Evolutionary conservation across 2,888 invertebrate species (phyloP), one percentile per base, ranked within the genome.

Genomic region (Drosophila hawaiiensis): DNA sequence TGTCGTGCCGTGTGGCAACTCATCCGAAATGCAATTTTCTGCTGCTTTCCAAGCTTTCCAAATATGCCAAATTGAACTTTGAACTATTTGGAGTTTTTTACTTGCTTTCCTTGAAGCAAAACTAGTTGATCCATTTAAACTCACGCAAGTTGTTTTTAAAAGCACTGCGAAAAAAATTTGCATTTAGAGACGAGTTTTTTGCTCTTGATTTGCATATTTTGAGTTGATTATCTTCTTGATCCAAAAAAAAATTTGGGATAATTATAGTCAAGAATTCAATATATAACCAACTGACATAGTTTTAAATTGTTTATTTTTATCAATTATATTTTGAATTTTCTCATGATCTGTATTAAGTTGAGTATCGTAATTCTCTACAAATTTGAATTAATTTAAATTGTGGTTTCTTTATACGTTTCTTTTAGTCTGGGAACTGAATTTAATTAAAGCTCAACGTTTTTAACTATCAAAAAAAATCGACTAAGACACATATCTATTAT

Each of bases 11-110:
- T 25, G 37, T 41, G 14, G 22, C 64, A 58, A 31, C 41, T 35
- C 72, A 67, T 47, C 47, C 37, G 28, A 64, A 67, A 47, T 71
- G 65, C 70, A 80, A 49, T 14, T 67, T 64, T 47, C 56, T 56
- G 61, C 56, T 60, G 70, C 76, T 80, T 76, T 80, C 76, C 70
- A 77, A 61, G 74, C 80, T 80, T 80, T 80, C 80, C 80, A 72
- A 74, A 77, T 71, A 74, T 49, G 67, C 39, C 70, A 55, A 66
- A n/a, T 53, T 79, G 72, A 79, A 79, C 78, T 79, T 72, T 79
- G 50, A 79, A 76, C 79, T 79, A 79, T 56, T 43, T 71, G 19
- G 0, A 9, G n/a, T 14, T 63, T 14, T 29, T 50, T 50, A 50
- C 31, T 55, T 35, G 71, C 55, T 73, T 73, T 73, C 61, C 72